Conservation (phyloP, 2,888 invertebrate genomes). For the Phanerotoma sp. region DNA sequence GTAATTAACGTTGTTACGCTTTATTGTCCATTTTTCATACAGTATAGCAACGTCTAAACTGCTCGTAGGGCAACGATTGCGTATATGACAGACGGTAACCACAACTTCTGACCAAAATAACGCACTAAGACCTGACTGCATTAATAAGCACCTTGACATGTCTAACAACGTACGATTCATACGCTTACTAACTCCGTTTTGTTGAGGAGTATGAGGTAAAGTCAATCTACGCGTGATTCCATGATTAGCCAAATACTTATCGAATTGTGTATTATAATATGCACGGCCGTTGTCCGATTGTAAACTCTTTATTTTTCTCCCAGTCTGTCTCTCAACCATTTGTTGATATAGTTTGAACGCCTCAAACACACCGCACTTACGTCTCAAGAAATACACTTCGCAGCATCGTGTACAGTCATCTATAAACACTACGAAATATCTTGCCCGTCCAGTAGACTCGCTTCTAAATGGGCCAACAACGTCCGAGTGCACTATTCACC, state of each 20-base stretch:
- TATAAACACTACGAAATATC: slow-evolving; percentile 37
- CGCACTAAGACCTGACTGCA: slow-evolving; percentile 26
- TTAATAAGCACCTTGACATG: slow-evolving; percentile 25
- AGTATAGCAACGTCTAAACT: slow-evolving; percentile 21
- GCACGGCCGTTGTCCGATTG: slow-evolving; percentile 26
- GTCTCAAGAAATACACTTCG: slow-evolving; percentile 30
- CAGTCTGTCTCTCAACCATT: slow-evolving; percentile 26
- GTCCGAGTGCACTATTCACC: slow-evolving; percentile 32
- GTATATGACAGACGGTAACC: slow-evolving; percentile 29
- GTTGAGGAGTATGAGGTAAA: slow-evolving; percentile 40
- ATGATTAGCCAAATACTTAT: slow-evolving; percentile 27
- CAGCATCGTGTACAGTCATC: slow-evolving; percentile 38
- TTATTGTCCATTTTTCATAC: slow-evolving; percentile 18
- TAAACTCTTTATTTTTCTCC: slow-evolving; percentile 23
- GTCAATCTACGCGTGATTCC: slow-evolving; percentile 38
- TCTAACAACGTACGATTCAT: slow-evolving; percentile 32
- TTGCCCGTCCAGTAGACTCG: slow-evolving; percentile 29
- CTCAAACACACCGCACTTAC: slow-evolving; percentile 28
- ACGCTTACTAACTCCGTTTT: slow-evolving; percentile 46
- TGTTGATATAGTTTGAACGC: slow-evolving; percentile 26
- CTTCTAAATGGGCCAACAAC: slow-evolving; percentile 33
- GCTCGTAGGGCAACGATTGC: slow-evolving; percentile 28
- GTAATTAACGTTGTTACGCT: slow-evolving; percentile 12
- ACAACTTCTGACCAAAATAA: slow-evolving; percentile 38
- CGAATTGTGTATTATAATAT: slow-evolving; percentile 28